Base-by-base conservation (phyloP, 2,888 invertebrate species). In the Xanthorhoe spadicearia region DNA sequence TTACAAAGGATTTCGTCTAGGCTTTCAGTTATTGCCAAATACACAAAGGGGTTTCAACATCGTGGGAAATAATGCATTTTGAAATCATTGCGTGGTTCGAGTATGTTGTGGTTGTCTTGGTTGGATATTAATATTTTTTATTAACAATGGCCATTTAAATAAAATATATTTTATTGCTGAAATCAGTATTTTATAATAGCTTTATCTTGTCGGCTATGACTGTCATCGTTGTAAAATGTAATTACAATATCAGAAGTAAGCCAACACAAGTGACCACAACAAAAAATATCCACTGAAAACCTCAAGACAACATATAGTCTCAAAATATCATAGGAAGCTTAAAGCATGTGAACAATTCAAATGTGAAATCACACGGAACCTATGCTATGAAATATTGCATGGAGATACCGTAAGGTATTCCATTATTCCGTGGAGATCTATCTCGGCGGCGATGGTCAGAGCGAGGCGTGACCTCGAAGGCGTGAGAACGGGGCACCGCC, bases 381-480 rank as follows among this genome's bases (percentile, higher is more conserved):
- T 61, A 57, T 64, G 71, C 73, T 66, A 77, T 80, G 77, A 80
- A 81, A 83, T 82, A 83, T 82, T 78, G 81, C 82, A 81, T 81
- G 80, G 81, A 81, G 79, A 81, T 82, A 86, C 87, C 86, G 87
- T 88, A 86, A 79, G 77, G 75, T 80, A 81, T 84, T 83, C 82
- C 83, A 86, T 87, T 84, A 84, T 85, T 83, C 81, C 81, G 78
- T 75, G 72, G 61, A 73, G 77, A 74, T 74, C 61, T 73, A 74
- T 65, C 66, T 68, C 80, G 77, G 85, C 89, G 89, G 89, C 83
- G 78, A 75, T 88, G 88, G 90, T 90, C 90, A 90, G 87, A 88
- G 89, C 83, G 76, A 89, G 90, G 89, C 90, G 89, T 91, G 91
- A 91, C 91, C 90, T 87, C 88, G 83, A 84, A 90, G 90, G 88